A percentile compares a stretch with the other conserved stretches of the same genome.
These are phyloP conservation scores for Lepilemur ruficaudatus DNA, from an alignment of 2,797 vertebrate genomes.

Conservation along the genomic window DNA sequence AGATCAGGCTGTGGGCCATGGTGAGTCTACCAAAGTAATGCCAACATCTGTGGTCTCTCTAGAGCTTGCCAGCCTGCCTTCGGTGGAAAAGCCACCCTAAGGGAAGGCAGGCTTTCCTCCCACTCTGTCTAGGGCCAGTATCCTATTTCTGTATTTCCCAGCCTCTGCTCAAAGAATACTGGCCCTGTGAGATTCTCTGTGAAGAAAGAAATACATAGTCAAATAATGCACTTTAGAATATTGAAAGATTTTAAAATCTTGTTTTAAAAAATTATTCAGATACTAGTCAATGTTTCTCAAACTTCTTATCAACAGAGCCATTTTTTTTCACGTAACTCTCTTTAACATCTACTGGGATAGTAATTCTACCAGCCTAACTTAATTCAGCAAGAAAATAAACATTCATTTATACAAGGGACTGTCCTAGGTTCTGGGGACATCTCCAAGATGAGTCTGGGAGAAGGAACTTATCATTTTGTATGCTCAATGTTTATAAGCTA, in stretches of 20 bases:
- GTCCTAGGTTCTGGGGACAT: background rate
- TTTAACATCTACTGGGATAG: background rate
- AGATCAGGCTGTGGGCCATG: background rate
- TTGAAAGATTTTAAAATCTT: background rate
- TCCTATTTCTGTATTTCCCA: background rate
- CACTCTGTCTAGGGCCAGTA: background rate
- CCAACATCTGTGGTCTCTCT: background rate
- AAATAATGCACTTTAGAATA: background rate
- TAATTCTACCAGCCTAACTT: background rate
- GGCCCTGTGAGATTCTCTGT: background rate
- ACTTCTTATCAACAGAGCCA: background rate
- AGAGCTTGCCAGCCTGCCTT: background rate
- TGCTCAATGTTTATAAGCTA: background rate
- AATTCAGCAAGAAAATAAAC: conserved; percentile 5
- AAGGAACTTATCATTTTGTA: background rate
- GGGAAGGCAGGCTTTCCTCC: background rate
- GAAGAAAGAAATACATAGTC: background rate
- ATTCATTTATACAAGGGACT: background rate
- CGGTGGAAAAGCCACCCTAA: background rate
- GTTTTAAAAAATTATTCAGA: background rate
- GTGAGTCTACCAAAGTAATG: background rate
- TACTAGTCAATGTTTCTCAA: background rate
- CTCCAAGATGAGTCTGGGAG: background rate
- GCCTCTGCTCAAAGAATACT: background rate
- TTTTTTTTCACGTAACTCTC: background rate